Percentiles rank a stretch among this genome's conserved stretches.
Evolutionary conservation across 2,797 vertebrate species (phyloP).

Genomic region (Microchirus variegatus): DNA sequence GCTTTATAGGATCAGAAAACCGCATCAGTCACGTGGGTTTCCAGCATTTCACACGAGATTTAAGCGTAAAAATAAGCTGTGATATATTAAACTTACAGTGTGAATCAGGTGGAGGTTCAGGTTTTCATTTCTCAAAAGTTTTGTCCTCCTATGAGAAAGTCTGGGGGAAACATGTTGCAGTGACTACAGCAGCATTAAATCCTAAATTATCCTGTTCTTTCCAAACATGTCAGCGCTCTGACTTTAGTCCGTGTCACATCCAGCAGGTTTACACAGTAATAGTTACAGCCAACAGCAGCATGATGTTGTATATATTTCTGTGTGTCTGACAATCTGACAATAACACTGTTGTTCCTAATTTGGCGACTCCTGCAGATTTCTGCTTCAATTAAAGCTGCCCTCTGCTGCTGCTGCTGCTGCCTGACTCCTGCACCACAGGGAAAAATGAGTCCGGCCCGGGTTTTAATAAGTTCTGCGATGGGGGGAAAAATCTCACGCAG

Average conservation of each 20-base stretch:
- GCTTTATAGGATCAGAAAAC: too few species aligned
- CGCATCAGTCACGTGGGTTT: too few species aligned
- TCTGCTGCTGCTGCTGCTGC: background rate
- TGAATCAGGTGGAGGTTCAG: too few species aligned
- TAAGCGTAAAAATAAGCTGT: too few species aligned
- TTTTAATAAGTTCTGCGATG: slow-evolving; percentile 20
- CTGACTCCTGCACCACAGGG: background rate
- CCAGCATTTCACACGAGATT: too few species aligned
- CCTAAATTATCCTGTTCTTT: slow-evolving; percentile 5
- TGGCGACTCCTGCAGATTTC: slow-evolving; percentile 2
- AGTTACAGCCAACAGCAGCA: background rate
- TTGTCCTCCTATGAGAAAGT: too few species aligned
- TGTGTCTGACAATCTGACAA: slow-evolving; percentile 2
- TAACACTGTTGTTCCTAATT: background rate
- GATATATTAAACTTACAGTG: too few species aligned
- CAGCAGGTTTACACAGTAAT: too few species aligned
- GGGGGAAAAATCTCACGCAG: too few species aligned
- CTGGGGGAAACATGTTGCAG: too few species aligned
- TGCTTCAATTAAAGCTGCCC: background rate
- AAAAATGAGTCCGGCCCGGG: background rate
- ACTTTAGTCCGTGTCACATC: too few species aligned
- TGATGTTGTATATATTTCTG: background rate
- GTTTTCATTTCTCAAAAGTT: too few species aligned
- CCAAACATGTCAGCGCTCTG: background rate
- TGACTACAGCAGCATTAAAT: background rate